Evolutionary conservation across 2,888 invertebrate genomes (phyloP), one percentile per base, ranked within the genome.

Genomic region (Athalia cordata): DNA sequence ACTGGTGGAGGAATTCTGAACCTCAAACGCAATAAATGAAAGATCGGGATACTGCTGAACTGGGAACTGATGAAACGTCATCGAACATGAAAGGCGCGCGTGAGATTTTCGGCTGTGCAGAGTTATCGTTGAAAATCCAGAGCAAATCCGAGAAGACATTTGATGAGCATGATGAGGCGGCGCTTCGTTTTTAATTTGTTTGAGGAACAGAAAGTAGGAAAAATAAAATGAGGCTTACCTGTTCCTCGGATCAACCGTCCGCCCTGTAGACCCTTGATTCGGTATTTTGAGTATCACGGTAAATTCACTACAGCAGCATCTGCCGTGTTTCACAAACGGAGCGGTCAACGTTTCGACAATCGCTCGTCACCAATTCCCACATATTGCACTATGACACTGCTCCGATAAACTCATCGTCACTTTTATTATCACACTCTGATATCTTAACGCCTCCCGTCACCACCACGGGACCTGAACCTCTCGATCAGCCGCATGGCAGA

Each of bases 401-500:
- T 29, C 61, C 50, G 43, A 55, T 59, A 59, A 11, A 67, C 66
- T 49, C 45, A 49, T 43, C 7, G n/a, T 45, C 47, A 15, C 15
- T 4, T 9, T 9, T n/a, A 55, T 55, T 15, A 15, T 62, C 9
- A 15, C 66, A 66, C 66, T 6, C 7, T 66, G 9, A 43, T 47
- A 43, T 3, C 47, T 61, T 11, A 7, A 9, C 29, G 61, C 59
- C 50, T 62, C 50, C 45, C 62, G 50, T 52, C 61, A 29, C 29
- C 29, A 29, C 29, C 29, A 29, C 29, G 29, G 75, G 8, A 64
- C 61, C 9, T 47, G 57, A 47, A 8, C 13, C 57, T 47, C 72
- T 13, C 59, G 8, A 72, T 72, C 50, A n/a, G 64, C 61, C 75
- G 75, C 75, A 75, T 75, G 75, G 75, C 75, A 59, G 62, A 59